Evolutionary conservation across 2,888 invertebrate species (phyloP).

Genomic region (Tetranychus piercei): DNA sequence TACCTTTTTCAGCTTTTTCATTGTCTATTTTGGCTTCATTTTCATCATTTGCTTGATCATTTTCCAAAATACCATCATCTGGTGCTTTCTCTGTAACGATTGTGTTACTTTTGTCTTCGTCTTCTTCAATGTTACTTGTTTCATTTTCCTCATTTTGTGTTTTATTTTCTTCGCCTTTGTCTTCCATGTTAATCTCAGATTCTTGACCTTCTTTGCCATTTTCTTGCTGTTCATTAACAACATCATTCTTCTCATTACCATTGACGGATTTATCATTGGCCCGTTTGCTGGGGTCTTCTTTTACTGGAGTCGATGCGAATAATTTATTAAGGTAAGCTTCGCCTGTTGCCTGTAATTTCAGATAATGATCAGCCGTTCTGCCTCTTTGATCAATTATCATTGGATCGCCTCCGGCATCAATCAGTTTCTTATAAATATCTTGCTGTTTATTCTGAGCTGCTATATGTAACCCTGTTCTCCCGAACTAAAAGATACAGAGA

Average conservation of each 20-base stretch:
- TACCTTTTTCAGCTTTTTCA: not conserved
- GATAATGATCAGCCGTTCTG: constrained; percentile 27
- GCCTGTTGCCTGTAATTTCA: constrained; percentile 15
- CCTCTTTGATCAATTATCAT: constrained; percentile 27
- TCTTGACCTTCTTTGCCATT: constrained; percentile 5
- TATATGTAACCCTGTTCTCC: constrained; percentile 26
- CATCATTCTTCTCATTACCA: not conserved
- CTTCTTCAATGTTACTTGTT: not conserved
- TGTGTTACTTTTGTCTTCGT: not conserved
- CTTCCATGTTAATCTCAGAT: not conserved
- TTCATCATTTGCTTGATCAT: constrained; percentile 12
- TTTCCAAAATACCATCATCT: not conserved
- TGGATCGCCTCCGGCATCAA: constrained; percentile 25
- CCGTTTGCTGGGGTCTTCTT: not conserved
- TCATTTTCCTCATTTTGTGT: constrained; percentile 5
- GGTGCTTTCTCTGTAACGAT: not conserved
- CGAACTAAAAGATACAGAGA: constrained; percentile 20
- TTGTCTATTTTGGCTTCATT: not conserved
- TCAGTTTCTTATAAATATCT: constrained; percentile 25
- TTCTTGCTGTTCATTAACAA: constrained; percentile 10
- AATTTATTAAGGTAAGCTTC: not conserved
- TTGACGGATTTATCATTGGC: not conserved
- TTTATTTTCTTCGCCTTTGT: not conserved
- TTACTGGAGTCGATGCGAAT: not conserved
- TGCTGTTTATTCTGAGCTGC: constrained; percentile 26